phyloP scores from a whole-genome alignment of 1,140 invertebrate species.

The Thrips palmi region DNA sequence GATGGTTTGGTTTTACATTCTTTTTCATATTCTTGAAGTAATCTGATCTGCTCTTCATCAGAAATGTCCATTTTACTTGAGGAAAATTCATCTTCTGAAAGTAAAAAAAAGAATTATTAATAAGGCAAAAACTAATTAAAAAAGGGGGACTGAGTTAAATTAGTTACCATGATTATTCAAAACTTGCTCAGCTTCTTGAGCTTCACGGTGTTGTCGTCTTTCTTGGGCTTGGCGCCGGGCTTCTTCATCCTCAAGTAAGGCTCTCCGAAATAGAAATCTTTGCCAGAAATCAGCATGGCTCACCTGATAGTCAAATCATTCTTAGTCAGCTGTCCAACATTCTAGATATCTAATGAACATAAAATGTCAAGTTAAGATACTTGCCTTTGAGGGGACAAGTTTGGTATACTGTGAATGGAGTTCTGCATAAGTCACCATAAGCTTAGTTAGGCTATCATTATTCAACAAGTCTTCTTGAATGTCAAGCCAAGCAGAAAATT shows the following conservation, averaged over 20 bases:
- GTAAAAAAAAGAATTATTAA: constrained; percentile 2
- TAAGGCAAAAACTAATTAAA: not conserved
- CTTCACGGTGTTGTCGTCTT: constrained; percentile 15
- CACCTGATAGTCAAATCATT: constrained; percentile 12
- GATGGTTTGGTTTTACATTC: constrained; percentile 15
- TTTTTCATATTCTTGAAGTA: constrained; percentile 17
- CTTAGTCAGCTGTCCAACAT: not conserved
- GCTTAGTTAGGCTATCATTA: too few relatives aligned
- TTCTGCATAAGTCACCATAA: not conserved
- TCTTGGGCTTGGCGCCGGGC: constrained; percentile 15
- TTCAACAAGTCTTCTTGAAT: too few relatives aligned
- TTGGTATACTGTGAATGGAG: constrained; percentile 10
- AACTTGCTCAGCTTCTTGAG: constrained; percentile 14
- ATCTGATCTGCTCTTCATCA: constrained; percentile 18
- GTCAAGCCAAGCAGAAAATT: too few relatives aligned
- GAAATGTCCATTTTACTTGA: constrained; percentile 14
- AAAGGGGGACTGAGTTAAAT: not conserved
- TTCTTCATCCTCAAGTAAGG: constrained; percentile 20
- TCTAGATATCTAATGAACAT: too few relatives aligned
- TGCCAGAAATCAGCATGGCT: constrained; percentile 19
- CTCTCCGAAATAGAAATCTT: constrained; percentile 19
- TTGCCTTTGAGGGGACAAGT: too few relatives aligned
- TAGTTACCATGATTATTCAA: not conserved
- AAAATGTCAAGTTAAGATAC: too few relatives aligned
- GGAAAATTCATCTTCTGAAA: constrained; percentile 12